phyloP scores from a whole-genome alignment of 2,113 vertebrate genomes.

The Mungos mungo region DNA sequence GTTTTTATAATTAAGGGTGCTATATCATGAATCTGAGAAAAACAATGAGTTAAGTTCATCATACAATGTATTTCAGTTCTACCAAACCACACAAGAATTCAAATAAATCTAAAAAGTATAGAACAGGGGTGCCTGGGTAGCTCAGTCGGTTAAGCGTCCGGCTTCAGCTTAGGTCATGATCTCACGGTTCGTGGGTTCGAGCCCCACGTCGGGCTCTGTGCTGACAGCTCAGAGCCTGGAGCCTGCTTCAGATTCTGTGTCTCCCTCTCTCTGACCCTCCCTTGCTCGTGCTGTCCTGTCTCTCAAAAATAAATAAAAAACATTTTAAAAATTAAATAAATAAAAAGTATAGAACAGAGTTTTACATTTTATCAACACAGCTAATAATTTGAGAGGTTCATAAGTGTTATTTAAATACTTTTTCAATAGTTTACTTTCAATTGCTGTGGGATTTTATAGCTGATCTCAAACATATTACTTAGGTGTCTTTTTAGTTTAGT shows the following conservation, averaged over 20 bases:
- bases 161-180: too few species aligned
- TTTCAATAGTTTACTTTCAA: slow-evolving; percentile 15
- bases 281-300: too few species aligned
- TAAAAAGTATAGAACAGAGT: not conserved
- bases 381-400: slow-evolving; percentile 4
- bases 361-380: not conserved
- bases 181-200: too few species aligned
- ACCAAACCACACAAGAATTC: slow-evolving; percentile 23
- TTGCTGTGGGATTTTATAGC: not conserved
- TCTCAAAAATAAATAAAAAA: too few species aligned
- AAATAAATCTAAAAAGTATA: not conserved
- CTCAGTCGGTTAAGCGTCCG: too few species aligned
- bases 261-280: too few species aligned
- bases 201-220: too few species aligned
- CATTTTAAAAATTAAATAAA: not conserved
- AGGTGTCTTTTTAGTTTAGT: not conserved
- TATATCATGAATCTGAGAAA: not conserved
- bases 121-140: not conserved
- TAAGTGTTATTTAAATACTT: not conserved
- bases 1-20: not conserved
- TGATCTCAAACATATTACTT: not conserved
- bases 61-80: not conserved
- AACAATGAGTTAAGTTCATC: not conserved
- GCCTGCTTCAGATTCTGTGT: too few species aligned
- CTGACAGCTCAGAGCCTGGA: too few species aligned